Conservation (phyloP, 2,888 invertebrate genomes). For the Callyntrura guangdongensis region DNA sequence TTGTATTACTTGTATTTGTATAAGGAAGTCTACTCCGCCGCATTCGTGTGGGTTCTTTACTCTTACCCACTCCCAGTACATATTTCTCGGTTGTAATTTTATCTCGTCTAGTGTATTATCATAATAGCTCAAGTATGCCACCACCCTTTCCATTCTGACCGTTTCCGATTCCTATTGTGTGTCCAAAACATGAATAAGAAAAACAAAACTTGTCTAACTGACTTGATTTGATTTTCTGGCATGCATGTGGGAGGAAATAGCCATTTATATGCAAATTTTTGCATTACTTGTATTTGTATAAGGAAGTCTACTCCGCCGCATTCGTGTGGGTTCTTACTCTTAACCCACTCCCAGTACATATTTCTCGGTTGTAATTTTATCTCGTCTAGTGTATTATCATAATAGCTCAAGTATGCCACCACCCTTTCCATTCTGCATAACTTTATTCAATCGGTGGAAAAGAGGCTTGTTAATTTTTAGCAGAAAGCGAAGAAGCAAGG, state of each 20-base stretch:
- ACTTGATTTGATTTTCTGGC: slow-evolving; percentile 23
- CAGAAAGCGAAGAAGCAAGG: neutral
- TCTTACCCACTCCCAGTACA: neutral
- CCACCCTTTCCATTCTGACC: neutral
- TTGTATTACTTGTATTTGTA: neutral
- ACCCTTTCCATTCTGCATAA: neutral
- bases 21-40: neutral
- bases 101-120: neutral
- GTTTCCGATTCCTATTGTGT: slow-evolving; percentile 21
- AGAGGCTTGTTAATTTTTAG: neutral
- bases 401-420: neutral
- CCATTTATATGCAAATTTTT: slow-evolving; percentile 58
- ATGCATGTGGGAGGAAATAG: slow-evolving; percentile 25
- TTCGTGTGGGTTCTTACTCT: neutral
- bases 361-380: neutral
- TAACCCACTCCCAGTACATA: neutral
- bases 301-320: neutral
- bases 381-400: neutral
- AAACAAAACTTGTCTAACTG: slow-evolving; percentile 16
- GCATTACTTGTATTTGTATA: neutral
- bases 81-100: neutral
- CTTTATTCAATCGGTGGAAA: slow-evolving; percentile 22
- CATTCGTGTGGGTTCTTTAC: neutral
- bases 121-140: slow-evolving; percentile 5
- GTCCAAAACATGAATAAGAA: slow-evolving; percentile 5